Conservation (phyloP, 2,113 vertebrate species). For the Pedetes capensis region DNA sequence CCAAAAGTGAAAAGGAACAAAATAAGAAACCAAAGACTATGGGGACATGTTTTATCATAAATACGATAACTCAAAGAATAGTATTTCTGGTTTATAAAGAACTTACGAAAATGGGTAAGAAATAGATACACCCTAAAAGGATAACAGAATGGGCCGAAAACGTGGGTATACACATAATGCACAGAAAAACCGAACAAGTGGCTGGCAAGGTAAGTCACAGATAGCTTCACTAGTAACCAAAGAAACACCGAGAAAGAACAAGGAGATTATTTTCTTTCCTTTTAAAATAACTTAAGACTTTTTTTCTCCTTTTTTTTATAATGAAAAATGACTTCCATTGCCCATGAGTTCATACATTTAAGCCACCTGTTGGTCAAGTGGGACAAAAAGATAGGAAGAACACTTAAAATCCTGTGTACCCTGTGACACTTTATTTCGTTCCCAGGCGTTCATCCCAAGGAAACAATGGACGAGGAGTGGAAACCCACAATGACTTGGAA, state of each 20-base stretch:
- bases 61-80: background rate
- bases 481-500: too few relatives aligned
- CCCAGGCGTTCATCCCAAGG: background rate
- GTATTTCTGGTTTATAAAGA: background rate
- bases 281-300: background rate
- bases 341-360: background rate
- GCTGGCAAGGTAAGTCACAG: background rate
- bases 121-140: background rate
- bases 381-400: background rate
- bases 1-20: background rate
- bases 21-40: background rate
- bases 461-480: too few relatives aligned
- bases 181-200: too few relatives aligned
- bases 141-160: background rate
- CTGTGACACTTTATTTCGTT: background rate
- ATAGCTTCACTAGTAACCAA: accelerated
- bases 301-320: background rate
- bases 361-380: background rate
- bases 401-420: background rate
- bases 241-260: background rate
- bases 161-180: background rate
- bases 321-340: background rate
- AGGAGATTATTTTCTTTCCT: background rate
- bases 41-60: background rate
- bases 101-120: background rate